phyloP scores from a whole-genome alignment of 2,113 vertebrate genomes.

The Tragelaphus strepsiceros region DNA sequence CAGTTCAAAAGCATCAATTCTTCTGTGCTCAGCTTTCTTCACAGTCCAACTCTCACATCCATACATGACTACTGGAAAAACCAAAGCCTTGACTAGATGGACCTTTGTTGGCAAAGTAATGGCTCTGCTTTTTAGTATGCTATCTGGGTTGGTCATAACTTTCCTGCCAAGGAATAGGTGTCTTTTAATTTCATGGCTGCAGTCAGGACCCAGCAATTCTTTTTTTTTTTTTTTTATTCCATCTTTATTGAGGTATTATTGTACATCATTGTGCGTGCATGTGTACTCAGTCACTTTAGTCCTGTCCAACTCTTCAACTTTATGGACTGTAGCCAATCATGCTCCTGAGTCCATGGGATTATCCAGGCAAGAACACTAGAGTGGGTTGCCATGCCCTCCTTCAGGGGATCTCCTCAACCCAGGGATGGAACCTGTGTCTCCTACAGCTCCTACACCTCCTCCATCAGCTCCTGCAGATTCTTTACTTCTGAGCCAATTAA shows the following conservation, averaged over 20 bases:
- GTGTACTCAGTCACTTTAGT: not conserved
- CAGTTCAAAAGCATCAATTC: not conserved
- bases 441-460: not conserved
- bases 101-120: not conserved
- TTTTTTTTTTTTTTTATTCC: not conserved
- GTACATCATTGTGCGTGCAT: fast-evolving
- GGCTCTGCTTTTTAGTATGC: not conserved
- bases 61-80: not conserved
- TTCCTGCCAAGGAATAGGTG: not conserved
- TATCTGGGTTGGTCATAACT: not conserved
- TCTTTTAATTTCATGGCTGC: not conserved
- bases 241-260: not conserved
- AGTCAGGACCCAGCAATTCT: not conserved
- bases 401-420: not conserved
- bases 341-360: not conserved
- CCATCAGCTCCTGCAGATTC: not conserved
- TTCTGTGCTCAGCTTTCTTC: not conserved
- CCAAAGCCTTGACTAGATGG: not conserved
- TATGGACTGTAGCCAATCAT: not conserved
- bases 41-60: not conserved
- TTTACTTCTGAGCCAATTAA: not conserved
- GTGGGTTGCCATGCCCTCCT: not conserved
- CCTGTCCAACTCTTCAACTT: not conserved
- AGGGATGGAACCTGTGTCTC: not conserved
- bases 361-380: not conserved